These are phyloP conservation scores for Leptopilina boulardi DNA, from an alignment of 1,140 invertebrate genomes.

Conservation along the genomic window DNA sequence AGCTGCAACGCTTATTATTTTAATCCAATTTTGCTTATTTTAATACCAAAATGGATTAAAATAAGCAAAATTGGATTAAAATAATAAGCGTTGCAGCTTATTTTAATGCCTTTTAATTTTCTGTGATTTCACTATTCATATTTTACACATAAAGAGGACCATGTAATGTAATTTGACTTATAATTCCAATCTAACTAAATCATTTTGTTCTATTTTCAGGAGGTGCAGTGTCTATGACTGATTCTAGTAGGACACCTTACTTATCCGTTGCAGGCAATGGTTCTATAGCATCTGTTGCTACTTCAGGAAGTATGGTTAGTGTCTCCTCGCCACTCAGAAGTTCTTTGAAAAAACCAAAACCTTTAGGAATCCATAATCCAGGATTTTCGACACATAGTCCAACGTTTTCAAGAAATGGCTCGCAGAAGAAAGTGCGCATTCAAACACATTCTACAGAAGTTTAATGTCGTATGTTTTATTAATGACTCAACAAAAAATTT, in stretches of 20 bases:
- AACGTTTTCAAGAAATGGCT: constrained; percentile 86
- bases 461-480: constrained; percentile 65
- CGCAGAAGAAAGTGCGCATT: constrained; percentile 91
- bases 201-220: constrained; percentile 75
- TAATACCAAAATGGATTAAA: too few species aligned
- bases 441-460: constrained; percentile 92
- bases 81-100: too few species aligned
- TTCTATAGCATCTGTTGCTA: constrained; percentile 85
- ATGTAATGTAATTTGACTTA: too few species aligned
- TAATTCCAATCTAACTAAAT: too few species aligned
- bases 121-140: too few species aligned
- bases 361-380: constrained; percentile 90
- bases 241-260: constrained; percentile 88
- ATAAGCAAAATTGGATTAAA: too few species aligned
- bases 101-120: too few species aligned
- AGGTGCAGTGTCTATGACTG: constrained; percentile 84
- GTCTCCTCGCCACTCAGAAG: constrained; percentile 85
- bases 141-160: too few species aligned
- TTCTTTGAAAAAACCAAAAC: constrained; percentile 87
- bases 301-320: constrained; percentile 78
- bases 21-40: too few species aligned
- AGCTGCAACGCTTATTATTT: too few species aligned
- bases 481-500: not conserved
- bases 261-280: constrained; percentile 82
- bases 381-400: constrained; percentile 88